Evolutionary conservation across 1,140 invertebrate species (phyloP).

Genomic region (Drosophila kepulauana): DNA sequence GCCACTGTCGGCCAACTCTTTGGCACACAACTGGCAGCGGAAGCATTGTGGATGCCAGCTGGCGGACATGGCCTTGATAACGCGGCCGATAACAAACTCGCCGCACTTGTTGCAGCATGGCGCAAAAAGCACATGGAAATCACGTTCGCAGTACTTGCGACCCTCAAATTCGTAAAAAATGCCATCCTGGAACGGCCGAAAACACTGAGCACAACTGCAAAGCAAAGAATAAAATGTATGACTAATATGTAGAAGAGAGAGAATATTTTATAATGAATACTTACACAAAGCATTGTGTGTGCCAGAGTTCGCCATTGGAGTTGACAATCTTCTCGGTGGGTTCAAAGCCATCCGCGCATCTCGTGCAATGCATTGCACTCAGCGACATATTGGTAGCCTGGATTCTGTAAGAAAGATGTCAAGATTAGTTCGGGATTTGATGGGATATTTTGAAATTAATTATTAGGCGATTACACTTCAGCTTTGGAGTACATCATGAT

Average conservation of each 20-base stretch:
- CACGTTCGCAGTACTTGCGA: conserved; percentile 99
- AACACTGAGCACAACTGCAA: conserved; percentile 98
- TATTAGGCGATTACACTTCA: conserved; percentile 62
- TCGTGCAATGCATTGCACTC: conserved; percentile 96
- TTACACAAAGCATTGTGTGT: conserved; percentile 99
- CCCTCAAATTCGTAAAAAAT: conserved; percentile 99
- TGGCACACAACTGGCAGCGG: conserved; percentile 96
- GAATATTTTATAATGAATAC: conserved; percentile 67
- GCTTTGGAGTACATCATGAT: conserved; percentile 78
- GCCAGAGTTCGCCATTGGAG: conserved; percentile 99
- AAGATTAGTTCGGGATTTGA: conserved; percentile 2
- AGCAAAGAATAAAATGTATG: conserved; percentile 32
- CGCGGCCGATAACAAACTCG: conserved; percentile 98
- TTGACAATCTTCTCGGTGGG: conserved; percentile 99
- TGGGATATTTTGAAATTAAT: conserved; percentile 2
- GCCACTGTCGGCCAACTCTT: conserved; percentile 97
- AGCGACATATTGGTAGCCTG: conserved; percentile 89
- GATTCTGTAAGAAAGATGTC: conserved; percentile 67
- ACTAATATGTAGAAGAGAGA: background rate
- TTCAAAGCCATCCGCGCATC: conserved; percentile 97
- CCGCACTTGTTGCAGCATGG: conserved; percentile 99
- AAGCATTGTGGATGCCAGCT: conserved; percentile 99
- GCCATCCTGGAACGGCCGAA: conserved; percentile 98
- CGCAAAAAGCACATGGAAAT: conserved; percentile 99
- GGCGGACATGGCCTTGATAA: conserved; percentile 99